phyloP scores from a whole-genome alignment of 2,888 invertebrate genomes.

The Drosophila helvetica region DNA sequence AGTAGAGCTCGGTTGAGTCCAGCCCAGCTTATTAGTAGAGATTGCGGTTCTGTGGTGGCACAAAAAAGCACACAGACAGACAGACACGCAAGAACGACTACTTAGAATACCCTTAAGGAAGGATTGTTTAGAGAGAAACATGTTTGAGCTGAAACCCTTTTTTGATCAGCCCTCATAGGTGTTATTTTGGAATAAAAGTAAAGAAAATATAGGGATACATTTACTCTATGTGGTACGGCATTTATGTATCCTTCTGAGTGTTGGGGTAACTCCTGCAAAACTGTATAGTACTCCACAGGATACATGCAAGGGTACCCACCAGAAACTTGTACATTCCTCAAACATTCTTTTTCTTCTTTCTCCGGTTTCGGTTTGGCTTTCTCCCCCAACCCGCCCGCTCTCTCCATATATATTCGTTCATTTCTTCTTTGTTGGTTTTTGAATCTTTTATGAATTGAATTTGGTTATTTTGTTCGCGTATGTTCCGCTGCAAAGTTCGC shows the following conservation, averaged over 20 bases:
- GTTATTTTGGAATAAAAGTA: no score
- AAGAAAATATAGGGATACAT: no score
- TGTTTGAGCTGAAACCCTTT: no score
- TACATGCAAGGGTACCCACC: not conserved
- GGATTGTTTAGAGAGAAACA: no score
- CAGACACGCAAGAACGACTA: not conserved
- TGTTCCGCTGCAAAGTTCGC: constrained; percentile 70
- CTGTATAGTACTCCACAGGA: not conserved
- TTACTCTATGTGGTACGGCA: not conserved
- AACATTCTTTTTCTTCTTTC: constrained; percentile 14
- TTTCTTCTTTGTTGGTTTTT: constrained; percentile 55
- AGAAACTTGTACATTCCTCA: not conserved
- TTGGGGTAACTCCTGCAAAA: not conserved
- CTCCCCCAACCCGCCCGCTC: constrained; percentile 5
- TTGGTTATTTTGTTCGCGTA: constrained; percentile 78
- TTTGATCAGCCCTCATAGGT: no score
- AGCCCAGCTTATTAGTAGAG: not conserved
- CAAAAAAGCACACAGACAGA: not conserved
- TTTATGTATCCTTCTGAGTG: not conserved
- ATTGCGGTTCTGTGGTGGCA: not conserved
- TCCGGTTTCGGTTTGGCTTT: constrained; percentile 12
- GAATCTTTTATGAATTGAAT: constrained; percentile 79
- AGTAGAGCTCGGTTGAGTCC: not conserved
- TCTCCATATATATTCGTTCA: constrained; percentile 33
- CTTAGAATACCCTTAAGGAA: no score